These are phyloP conservation scores for Danio tinwini DNA, from an alignment of 2,797 vertebrate genomes.

Conservation along the genomic window DNA sequence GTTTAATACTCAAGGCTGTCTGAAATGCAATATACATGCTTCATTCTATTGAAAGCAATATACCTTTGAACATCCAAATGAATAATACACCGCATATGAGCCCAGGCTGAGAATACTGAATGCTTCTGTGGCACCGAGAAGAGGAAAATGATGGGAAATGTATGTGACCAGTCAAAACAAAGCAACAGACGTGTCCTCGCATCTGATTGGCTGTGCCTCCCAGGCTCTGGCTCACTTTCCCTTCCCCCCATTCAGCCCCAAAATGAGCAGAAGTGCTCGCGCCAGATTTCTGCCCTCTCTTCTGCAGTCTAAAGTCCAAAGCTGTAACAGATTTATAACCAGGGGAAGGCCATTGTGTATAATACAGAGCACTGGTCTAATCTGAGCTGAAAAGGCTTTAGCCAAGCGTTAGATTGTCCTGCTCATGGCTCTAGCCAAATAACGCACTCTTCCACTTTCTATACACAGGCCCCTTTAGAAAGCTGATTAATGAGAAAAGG, in stretches of 20 bases:
- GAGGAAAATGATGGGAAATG: constrained; percentile 40
- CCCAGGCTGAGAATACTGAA: constrained; percentile 22
- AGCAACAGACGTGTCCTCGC: constrained; percentile 44
- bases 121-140: constrained; percentile 25
- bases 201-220: constrained; percentile 45
- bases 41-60: constrained; percentile 38
- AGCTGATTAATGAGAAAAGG: constrained; percentile 38
- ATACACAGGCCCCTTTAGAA: constrained; percentile 40
- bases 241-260: constrained; percentile 43
- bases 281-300: constrained; percentile 54
- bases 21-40: constrained; percentile 43
- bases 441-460: constrained; percentile 37
- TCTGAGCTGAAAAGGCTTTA: constrained; percentile 58
- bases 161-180: constrained; percentile 53
- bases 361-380: constrained; percentile 51
- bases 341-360: constrained; percentile 52
- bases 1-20: constrained; percentile 46
- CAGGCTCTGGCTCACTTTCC: constrained; percentile 20
- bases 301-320: constrained; percentile 58
- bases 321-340: constrained; percentile 64
- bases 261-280: constrained; percentile 41
- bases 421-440: constrained; percentile 39
- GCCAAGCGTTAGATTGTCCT: constrained; percentile 41
- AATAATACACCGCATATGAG: constrained; percentile 48
- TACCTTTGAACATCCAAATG: constrained; percentile 35